Evolutionary conservation across 2,797 vertebrate genomes (phyloP), one percentile per base, ranked within the genome.

Genomic region (Galago senegalensis): DNA sequence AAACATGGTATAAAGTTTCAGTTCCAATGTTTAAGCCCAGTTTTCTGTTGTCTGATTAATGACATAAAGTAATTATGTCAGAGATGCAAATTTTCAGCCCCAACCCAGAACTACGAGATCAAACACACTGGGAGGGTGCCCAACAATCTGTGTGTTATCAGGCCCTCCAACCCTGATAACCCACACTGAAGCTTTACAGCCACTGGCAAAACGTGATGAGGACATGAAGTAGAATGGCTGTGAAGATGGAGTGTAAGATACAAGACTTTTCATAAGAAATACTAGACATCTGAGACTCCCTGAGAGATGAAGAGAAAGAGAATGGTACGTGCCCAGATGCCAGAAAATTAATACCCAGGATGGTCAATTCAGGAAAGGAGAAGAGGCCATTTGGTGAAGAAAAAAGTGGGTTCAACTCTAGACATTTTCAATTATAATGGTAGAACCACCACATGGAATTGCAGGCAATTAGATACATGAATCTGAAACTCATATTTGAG

Each of bases 391-490:
- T 82, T 76, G 83, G 90, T 34, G 73, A 97, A 90, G 65, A 79
- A 80, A 93, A 73, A 73, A 86, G 90, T 86, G 90, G 97, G 73
- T 76, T 93, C 77, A 3, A 21, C 40, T 92, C 82, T 92, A 95
- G 92, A 91, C 70, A 95, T 3, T 77, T 29, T 87, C 92, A 91
- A 2, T 1, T 75, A 79, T 73, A 93, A 93, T 20, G 60, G 56
- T 31, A 91, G 46, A 94, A 76, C 34, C 58, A 93, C 82, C 83
- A 82, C 83, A 77, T 13, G 27, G 69, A 95, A 92, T 46, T 90
- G 43, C 7, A 83, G n/a, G 90, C 69, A 90, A 94, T 93, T 95
- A 96, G 87, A 92, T 79, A 80, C 76, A 43, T 60, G 92, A 96
- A 88, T 75, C 70, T 90, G 70, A 94, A 96, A 85, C 88, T 95